Percentiles rank a stretch among this genome's conserved stretches.
Evolutionary conservation across 2,113 vertebrate species (phyloP).

Genomic region (Benthochromis sp.): DNA sequence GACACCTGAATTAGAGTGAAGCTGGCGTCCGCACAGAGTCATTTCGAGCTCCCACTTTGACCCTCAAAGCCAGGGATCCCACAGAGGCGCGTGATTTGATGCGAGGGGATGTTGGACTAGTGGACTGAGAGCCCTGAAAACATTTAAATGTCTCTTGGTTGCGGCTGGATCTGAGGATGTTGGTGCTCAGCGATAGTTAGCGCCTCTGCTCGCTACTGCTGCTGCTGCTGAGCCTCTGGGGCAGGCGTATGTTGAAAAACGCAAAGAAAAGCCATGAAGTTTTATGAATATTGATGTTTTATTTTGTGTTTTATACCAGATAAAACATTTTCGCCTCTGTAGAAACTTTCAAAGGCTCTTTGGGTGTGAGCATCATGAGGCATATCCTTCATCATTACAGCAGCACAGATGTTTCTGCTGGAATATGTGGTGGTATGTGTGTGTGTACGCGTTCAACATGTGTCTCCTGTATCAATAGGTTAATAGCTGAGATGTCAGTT

Average conservation of each 20-base stretch:
- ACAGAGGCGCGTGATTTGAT: conserved; percentile 18
- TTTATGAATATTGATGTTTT: background rate
- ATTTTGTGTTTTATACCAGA: background rate
- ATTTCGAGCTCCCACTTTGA: conserved; percentile 41
- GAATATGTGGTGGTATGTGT: conserved; percentile 22
- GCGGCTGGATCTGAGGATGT: background rate
- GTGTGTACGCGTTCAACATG: conserved; percentile 42
- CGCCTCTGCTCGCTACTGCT: background rate
- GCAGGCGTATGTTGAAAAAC: background rate
- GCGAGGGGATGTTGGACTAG: background rate
- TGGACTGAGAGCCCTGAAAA: conserved; percentile 1
- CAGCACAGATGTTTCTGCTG: conserved; percentile 27
- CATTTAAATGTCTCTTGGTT: background rate
- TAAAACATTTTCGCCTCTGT: background rate
- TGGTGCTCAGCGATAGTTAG: background rate
- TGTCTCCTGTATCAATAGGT: conserved; percentile 72
- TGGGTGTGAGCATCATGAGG: background rate
- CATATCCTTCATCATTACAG: background rate
- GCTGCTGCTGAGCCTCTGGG: background rate
- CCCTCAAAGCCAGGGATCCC: conserved; percentile 39
- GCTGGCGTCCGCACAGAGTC: conserved; percentile 35
- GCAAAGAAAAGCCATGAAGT: background rate
- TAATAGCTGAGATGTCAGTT: conserved; percentile 74
- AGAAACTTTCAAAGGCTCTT: background rate
- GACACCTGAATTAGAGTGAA: conserved; percentile 53